phyloP scores from a whole-genome alignment of 2,797 vertebrate species.

The Rhinophrynus dorsalis region DNA sequence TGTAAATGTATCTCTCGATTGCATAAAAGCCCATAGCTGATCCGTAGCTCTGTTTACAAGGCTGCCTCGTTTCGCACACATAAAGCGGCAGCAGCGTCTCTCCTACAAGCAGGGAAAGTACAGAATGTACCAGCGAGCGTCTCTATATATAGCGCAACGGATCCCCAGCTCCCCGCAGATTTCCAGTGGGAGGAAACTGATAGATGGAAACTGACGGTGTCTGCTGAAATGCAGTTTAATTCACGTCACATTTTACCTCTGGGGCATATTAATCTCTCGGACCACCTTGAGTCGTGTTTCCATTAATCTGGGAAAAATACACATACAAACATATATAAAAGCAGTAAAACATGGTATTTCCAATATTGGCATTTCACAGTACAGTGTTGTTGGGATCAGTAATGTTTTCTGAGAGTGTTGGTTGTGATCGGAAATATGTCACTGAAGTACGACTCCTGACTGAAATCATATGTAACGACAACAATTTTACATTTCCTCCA shows the following conservation, averaged over 20 bases:
- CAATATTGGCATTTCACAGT: too few relatives aligned
- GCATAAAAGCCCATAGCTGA: constrained; percentile 7
- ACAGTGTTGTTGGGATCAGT: too few relatives aligned
- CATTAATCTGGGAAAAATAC: constrained; percentile 8
- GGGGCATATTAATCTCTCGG: constrained; percentile 14
- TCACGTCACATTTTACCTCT: constrained; percentile 38
- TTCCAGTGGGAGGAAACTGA: constrained; percentile 44
- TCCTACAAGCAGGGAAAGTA: constrained; percentile 36
- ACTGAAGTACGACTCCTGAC: too few relatives aligned
- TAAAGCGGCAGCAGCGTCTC: constrained; percentile 6
- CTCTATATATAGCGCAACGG: constrained; percentile 42
- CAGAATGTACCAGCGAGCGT: constrained; percentile 32
- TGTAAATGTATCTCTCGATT: neutral
- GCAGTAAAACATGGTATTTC: neutral
- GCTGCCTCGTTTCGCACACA: constrained; percentile 4
- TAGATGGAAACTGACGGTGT: constrained; percentile 45
- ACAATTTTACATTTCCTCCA: too few relatives aligned
- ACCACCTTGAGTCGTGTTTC: constrained; percentile 26
- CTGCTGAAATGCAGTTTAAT: constrained; percentile 47
- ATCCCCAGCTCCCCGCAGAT: constrained; percentile 20
- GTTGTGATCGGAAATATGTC: too few relatives aligned
- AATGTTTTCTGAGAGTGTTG: too few relatives aligned
- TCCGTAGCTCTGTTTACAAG: constrained; percentile 9
- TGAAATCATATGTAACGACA: too few relatives aligned
- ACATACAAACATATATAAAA: neutral